These are phyloP conservation scores for Ichneumoninae sp. DNA, from an alignment of 2,888 invertebrate species.

Conservation along the genomic window DNA sequence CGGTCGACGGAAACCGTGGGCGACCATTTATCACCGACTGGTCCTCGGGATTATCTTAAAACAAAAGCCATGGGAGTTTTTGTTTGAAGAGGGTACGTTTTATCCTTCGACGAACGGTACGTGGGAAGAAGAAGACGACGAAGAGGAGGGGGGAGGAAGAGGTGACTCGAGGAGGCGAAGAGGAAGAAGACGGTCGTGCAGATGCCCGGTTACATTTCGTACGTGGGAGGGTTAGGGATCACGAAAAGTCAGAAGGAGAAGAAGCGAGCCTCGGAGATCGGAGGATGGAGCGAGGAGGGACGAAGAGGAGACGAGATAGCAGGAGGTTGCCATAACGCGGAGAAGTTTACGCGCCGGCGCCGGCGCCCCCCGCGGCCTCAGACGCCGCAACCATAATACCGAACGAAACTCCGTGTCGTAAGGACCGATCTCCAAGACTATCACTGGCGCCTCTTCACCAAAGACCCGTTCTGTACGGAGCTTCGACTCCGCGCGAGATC, in stretches of 20 bases:
- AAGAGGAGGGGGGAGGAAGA: slow-evolving; percentile 11
- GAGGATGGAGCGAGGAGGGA: slow-evolving; percentile 53
- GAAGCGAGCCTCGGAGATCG: slow-evolving; percentile 68
- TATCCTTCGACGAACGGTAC: slow-evolving; percentile 67
- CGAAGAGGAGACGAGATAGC: slow-evolving; percentile 67
- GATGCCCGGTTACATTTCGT: slow-evolving; percentile 27
- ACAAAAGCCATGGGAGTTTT: slow-evolving; percentile 81
- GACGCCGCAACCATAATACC: slow-evolving; percentile 83
- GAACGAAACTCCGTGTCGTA: slow-evolving; percentile 65
- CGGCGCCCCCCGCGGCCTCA: slow-evolving; percentile 84
- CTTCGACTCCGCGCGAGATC: not conserved
- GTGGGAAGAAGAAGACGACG: slow-evolving; percentile 63
- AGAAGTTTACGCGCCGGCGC: slow-evolving; percentile 84
- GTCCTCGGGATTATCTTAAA: slow-evolving; percentile 80
- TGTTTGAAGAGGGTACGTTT: slow-evolving; percentile 74
- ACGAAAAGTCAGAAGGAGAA: slow-evolving; percentile 33
- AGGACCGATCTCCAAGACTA: slow-evolving; percentile 75
- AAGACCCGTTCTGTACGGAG: slow-evolving; percentile 29
- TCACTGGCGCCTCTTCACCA: slow-evolving; percentile 75
- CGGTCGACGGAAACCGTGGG: slow-evolving; percentile 72
- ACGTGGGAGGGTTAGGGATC: slow-evolving; percentile 18
- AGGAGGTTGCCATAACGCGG: slow-evolving; percentile 78
- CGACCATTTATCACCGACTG: slow-evolving; percentile 81
- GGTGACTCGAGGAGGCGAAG: slow-evolving; percentile 2
- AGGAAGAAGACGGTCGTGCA: not conserved